Evolutionary conservation across 92 coral and sea anemone genomes (phyloP).

Genomic region (Montipora capitata): DNA sequence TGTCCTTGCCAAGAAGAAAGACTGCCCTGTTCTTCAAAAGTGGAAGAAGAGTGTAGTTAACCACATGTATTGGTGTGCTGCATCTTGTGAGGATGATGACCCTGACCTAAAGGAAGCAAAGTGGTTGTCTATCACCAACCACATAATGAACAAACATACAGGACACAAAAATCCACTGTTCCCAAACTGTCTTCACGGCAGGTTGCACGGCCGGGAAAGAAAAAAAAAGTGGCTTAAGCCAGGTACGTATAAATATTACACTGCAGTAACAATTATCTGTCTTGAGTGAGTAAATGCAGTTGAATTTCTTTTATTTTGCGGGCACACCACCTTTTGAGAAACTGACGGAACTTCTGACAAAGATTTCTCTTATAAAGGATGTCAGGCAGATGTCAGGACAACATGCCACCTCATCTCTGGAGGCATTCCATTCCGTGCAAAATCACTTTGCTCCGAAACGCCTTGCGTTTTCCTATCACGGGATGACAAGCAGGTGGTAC

Average conservation of each 20-base stretch:
- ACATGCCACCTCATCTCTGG: conserved; percentile 25
- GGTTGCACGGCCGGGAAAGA: conserved; percentile 38
- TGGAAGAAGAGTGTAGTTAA: conserved; percentile 31
- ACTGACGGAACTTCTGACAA: conserved; percentile 26
- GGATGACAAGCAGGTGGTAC: conserved; percentile 43
- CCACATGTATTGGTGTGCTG: conserved; percentile 51
- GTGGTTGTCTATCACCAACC: conserved; percentile 28
- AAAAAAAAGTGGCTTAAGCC: conserved; percentile 44
- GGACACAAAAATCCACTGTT: conserved; percentile 16
- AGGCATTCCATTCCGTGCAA: conserved; percentile 33
- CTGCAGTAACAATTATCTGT: too few species aligned
- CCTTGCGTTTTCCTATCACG: conserved; percentile 21
- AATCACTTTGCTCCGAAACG: conserved; percentile 35
- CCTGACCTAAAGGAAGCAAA: conserved; percentile 27
- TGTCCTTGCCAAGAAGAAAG: conserved; percentile 22
- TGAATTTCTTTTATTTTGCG: background rate
- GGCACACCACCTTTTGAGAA: conserved; percentile 24
- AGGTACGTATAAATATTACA: conserved; percentile 7
- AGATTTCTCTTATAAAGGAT: conserved; percentile 6
- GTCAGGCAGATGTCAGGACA: conserved; percentile 30
- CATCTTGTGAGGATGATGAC: conserved; percentile 36
- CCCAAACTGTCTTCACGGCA: conserved; percentile 36
- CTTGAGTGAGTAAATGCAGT: too few species aligned
- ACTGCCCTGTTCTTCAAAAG: conserved; percentile 10
- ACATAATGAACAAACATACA: conserved; percentile 23